A percentile compares a stretch with the other conserved stretches of the same genome.
phyloP scores from a whole-genome alignment of 2,113 vertebrate species.

The Tyrannus savana region DNA sequence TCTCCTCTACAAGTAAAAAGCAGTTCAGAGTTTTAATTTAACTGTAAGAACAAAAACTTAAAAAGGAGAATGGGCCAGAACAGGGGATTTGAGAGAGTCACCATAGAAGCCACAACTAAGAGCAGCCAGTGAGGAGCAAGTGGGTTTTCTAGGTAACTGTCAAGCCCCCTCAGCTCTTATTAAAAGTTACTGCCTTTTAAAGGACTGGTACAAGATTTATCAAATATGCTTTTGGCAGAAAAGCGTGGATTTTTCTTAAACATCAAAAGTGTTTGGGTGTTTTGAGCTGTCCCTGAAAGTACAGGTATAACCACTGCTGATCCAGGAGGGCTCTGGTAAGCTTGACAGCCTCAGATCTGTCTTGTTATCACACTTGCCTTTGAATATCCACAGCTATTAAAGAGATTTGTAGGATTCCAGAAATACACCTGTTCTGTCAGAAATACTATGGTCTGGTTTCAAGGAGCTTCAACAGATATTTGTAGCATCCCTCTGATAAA shows the following conservation, averaged over 20 bases:
- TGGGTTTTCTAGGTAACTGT: background rate
- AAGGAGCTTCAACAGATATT: background rate
- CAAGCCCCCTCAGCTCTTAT: background rate
- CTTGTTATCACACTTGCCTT: background rate
- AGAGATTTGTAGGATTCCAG: background rate
- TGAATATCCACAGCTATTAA: background rate
- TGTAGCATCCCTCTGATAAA: background rate
- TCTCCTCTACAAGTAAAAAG: background rate
- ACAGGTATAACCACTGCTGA: background rate
- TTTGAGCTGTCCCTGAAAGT: background rate
- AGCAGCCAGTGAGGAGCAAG: background rate
- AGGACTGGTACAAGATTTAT: background rate
- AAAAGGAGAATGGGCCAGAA: background rate
- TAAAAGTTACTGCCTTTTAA: background rate
- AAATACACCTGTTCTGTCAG: background rate
- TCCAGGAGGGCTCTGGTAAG: background rate
- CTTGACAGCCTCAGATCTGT: background rate
- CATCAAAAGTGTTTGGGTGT: too few relatives aligned
- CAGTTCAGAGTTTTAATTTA: background rate
- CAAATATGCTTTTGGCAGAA: background rate
- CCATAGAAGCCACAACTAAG: background rate
- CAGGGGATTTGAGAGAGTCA: background rate
- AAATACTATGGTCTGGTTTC: background rate
- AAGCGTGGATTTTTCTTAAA: background rate
- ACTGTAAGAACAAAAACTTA: background rate